Conservation (phyloP, 2,113 vertebrate genomes). For the Paradisaea rubra region DNA sequence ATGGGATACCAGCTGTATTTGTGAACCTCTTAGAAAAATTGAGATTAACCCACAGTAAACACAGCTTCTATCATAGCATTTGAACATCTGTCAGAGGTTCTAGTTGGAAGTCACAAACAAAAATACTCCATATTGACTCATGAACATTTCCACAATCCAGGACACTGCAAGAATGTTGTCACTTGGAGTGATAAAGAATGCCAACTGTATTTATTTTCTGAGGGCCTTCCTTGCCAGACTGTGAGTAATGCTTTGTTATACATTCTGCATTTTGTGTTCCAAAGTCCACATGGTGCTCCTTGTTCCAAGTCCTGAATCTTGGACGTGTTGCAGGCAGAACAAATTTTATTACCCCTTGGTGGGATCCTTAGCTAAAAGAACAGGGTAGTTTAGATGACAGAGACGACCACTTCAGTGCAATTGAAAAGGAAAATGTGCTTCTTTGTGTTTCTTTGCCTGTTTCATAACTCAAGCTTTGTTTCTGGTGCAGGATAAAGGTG, state of each 20-base stretch:
- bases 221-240: neutral
- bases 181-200: slow-evolving; percentile 46
- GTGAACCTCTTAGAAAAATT: neutral
- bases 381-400: slow-evolving; percentile 29
- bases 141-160: slow-evolving; percentile 1
- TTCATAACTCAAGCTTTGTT: neutral
- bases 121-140: slow-evolving; percentile 39
- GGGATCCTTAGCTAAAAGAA: slow-evolving; percentile 28
- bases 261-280: slow-evolving; percentile 50
- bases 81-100: slow-evolving; percentile 9
- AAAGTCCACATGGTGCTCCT: slow-evolving; percentile 24
- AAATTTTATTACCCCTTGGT: slow-evolving; percentile 8
- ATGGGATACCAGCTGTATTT: neutral
- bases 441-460: neutral
- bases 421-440: neutral
- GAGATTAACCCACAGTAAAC: neutral
- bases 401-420: neutral
- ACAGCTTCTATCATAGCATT: neutral
- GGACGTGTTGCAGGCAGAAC: neutral
- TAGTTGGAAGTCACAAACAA: neutral
- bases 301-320: slow-evolving; percentile 54
- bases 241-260: neutral
- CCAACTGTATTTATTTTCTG: slow-evolving; percentile 58
- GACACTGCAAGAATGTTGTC: slow-evolving; percentile 5
- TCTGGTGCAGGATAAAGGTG: neutral